A percentile compares a stretch with the other conserved stretches of the same genome.
Conservation (phyloP, 2,797 vertebrate genomes). For the Myripristis jacobus region DNA sequence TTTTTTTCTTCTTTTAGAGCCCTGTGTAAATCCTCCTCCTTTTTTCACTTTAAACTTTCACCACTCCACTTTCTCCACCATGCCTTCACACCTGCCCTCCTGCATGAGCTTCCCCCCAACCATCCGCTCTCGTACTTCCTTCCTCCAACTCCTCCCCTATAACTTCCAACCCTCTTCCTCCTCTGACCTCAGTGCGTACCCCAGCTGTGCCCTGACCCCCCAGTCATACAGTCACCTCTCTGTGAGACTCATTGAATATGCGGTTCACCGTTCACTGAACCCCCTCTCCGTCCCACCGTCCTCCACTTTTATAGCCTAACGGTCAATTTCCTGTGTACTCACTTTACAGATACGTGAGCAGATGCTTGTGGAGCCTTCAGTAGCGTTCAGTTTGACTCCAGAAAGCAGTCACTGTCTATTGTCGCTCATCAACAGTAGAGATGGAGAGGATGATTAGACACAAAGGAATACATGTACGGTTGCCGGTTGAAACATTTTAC, state of each 20-base stretch:
- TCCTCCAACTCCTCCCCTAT: neutral
- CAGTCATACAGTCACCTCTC: conserved; percentile 27
- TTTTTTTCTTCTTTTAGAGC: conserved; percentile 27
- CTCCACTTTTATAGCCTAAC: conserved; percentile 51
- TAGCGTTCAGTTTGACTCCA: conserved; percentile 46
- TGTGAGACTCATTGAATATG: conserved; percentile 18
- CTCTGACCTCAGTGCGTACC: conserved; percentile 13
- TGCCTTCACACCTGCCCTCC: neutral
- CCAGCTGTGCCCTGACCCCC: conserved; percentile 29
- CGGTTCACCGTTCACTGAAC: neutral
- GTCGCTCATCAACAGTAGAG: conserved; percentile 47
- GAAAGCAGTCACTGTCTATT: conserved; percentile 20
- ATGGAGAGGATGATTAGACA: conserved; percentile 27
- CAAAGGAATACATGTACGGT: no score
- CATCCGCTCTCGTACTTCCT: conserved; percentile 12
- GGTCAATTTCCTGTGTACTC: conserved; percentile 68
- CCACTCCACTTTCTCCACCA: conserved; percentile 1
- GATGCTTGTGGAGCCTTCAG: conserved; percentile 41
- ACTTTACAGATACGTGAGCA: conserved; percentile 45
- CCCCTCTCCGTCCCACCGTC: neutral
- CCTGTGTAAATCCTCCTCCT: conserved; percentile 33
- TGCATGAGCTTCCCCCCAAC: conserved; percentile 1
- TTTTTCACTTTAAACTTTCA: conserved; percentile 25
- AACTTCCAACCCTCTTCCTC: conserved; percentile 23
- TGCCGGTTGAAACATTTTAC: no score